Evolutionary conservation across 1,140 invertebrate species (phyloP).

Genomic region (Cotesia glomerata): DNA sequence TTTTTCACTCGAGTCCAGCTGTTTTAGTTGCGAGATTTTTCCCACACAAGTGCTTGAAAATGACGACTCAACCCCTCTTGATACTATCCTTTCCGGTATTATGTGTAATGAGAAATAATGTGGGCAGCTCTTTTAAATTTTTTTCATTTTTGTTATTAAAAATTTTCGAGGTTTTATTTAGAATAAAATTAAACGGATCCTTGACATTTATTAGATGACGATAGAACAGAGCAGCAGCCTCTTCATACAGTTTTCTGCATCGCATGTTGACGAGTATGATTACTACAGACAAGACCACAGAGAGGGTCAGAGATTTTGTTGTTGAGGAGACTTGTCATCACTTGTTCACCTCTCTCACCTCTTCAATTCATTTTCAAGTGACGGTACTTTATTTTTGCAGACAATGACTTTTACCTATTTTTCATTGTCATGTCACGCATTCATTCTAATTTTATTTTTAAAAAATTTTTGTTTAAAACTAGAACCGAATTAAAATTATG

Average conservation of each 20-base stretch:
- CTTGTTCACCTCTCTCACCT: not conserved
- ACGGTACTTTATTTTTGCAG: not conserved
- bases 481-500: not conserved
- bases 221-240: constrained; percentile 48
- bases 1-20: not conserved
- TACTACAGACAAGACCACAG: not conserved
- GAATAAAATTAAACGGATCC: too few relatives aligned
- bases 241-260: constrained; percentile 6
- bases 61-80: too few relatives aligned
- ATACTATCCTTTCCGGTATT: too few relatives aligned
- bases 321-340: not conserved
- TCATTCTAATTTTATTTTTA: not conserved
- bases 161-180: too few relatives aligned
- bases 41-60: too few relatives aligned
- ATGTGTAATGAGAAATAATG: too few relatives aligned
- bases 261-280: not conserved
- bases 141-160: too few relatives aligned
- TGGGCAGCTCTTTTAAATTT: too few relatives aligned
- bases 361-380: too few relatives aligned
- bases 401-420: constrained; percentile 39
- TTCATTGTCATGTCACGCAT: constrained; percentile 53
- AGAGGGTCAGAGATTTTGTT: not conserved
- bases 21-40: too few relatives aligned
- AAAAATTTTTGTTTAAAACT: not conserved
- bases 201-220: constrained; percentile 42